Evolutionary conservation across 2,888 invertebrate genomes (phyloP).

Genomic region (Clivina fossor): DNA sequence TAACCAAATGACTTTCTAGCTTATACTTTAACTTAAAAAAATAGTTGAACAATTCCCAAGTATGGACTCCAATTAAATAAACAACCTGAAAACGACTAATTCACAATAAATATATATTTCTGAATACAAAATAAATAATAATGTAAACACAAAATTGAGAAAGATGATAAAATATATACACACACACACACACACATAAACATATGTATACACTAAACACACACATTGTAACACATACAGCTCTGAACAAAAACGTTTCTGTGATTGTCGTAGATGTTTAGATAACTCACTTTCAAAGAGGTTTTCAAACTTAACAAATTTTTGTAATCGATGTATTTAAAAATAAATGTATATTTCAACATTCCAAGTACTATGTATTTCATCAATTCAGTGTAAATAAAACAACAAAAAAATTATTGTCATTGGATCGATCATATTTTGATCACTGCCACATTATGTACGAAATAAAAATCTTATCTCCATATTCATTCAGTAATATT

Average conservation of each 20-base stretch:
- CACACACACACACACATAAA: too few relatives aligned
- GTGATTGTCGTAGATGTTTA: constrained; percentile 52
- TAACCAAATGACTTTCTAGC: too few relatives aligned
- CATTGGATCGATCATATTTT: constrained; percentile 52
- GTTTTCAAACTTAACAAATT: constrained; percentile 39
- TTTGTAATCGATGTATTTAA: constrained; percentile 49
- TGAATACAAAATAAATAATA: too few relatives aligned
- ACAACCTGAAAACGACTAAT: too few relatives aligned
- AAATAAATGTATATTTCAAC: constrained; percentile 49
- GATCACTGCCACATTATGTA: constrained; percentile 52
- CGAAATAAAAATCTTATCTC: constrained; percentile 48
- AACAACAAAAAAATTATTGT: constrained; percentile 47
- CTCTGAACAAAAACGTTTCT: constrained; percentile 48
- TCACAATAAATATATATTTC: too few relatives aligned
- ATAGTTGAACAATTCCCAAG: background rate
- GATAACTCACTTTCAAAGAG: constrained; percentile 39
- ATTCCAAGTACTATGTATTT: constrained; percentile 50
- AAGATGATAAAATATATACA: too few relatives aligned
- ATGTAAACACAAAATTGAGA: too few relatives aligned
- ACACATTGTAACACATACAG: constrained; percentile 40
- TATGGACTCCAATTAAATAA: too few relatives aligned
- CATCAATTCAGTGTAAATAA: constrained; percentile 51
- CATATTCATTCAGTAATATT: constrained; percentile 41
- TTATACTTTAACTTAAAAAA: background rate
- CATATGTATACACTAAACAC: too few relatives aligned